Conservation (phyloP, 2,888 invertebrate species). For the Uloborus plumipes region DNA sequence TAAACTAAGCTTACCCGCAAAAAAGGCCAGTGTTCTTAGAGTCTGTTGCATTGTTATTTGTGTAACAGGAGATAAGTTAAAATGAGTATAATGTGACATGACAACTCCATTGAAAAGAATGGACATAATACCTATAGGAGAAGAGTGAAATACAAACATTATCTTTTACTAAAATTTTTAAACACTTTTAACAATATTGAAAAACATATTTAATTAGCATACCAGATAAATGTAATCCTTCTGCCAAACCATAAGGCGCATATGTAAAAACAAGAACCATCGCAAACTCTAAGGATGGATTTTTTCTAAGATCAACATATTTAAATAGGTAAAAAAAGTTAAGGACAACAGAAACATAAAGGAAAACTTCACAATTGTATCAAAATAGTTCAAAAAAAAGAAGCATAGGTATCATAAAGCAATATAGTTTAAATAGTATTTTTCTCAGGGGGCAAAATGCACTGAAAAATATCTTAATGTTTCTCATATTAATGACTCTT, state of each 20-base stretch:
- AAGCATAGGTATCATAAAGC: too few relatives aligned
- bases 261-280: constrained; percentile 99
- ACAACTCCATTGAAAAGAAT: constrained; percentile 98
- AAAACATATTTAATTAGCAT: background rate
- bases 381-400: too few relatives aligned
- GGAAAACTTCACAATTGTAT: too few relatives aligned
- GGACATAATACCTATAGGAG: constrained; percentile 91
- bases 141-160: background rate
- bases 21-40: constrained; percentile 95
- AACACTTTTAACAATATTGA: background rate
- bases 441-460: too few relatives aligned
- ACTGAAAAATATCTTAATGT: too few relatives aligned
- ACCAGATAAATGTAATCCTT: constrained; percentile 95
- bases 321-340: constrained; percentile 78
- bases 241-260: constrained; percentile 97
- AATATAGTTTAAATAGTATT: too few relatives aligned
- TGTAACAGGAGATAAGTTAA: constrained; percentile 96
- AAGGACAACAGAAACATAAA: background rate
- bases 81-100: constrained; percentile 99
- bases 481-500: too few relatives aligned
- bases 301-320: constrained; percentile 94
- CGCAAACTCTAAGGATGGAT: constrained; percentile 98
- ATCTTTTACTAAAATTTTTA: background rate
- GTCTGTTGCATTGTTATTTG: constrained; percentile 99
- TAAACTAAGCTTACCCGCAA: constrained; percentile 76